A percentile compares a stretch with the other conserved stretches of the same genome.
Evolutionary conservation across 2,888 invertebrate species (phyloP).

Genomic region (Nasonovia ribisnigri): DNA sequence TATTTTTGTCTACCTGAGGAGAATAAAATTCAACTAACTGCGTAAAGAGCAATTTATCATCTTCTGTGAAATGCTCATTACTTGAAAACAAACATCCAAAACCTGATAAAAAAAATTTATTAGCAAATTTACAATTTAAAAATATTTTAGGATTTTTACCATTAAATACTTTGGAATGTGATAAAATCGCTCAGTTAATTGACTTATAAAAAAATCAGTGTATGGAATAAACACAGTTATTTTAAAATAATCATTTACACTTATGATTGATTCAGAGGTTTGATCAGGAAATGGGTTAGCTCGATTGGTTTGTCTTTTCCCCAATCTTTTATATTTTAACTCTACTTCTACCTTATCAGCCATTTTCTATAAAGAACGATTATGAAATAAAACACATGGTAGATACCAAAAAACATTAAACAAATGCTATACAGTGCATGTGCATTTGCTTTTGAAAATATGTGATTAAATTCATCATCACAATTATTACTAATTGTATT

Average conservation of each 20-base stretch:
- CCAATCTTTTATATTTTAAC: not conserved
- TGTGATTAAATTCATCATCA: not conserved
- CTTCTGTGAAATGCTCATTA: not conserved
- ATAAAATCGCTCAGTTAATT: conserved; percentile 29
- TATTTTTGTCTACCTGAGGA: conserved; percentile 33
- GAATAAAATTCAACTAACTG: conserved; percentile 43
- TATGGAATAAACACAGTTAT: conserved; percentile 28
- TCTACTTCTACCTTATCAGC: not conserved
- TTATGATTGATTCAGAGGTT: no score
- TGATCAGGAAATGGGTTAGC: conserved; percentile 1
- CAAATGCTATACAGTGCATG: not conserved
- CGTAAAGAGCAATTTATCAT: not conserved
- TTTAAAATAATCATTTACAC: not conserved
- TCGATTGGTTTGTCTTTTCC: conserved; percentile 14
- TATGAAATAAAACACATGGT: not conserved
- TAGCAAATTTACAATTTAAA: not conserved
- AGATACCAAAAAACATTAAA: not conserved
- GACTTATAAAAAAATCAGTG: conserved; percentile 24
- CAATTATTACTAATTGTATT: conserved; percentile 5
- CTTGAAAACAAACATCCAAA: conserved; percentile 43
- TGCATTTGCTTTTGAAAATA: conserved; percentile 19
- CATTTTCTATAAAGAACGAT: not conserved
- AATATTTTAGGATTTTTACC: conserved; percentile 15
- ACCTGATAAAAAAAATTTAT: not conserved
- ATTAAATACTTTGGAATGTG: conserved; percentile 17